Evolutionary conservation across 2,113 vertebrate genomes (phyloP).

Genomic region (Mastomys natalensis): DNA sequence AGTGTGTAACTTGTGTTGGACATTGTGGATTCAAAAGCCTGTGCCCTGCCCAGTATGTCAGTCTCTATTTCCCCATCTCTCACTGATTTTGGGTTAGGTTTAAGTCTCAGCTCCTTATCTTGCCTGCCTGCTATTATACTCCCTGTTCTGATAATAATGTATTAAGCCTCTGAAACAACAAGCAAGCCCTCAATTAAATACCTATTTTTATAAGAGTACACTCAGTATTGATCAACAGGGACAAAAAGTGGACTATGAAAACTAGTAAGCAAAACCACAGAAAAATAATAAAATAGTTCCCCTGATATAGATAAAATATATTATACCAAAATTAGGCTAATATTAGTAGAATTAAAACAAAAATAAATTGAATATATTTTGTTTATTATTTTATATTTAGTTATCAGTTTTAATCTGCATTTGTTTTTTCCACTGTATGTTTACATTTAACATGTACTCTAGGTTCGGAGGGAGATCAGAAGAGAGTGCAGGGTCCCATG

Average conservation of each 20-base stretch:
- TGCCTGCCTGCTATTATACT: neutral
- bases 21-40: neutral
- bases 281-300: neutral
- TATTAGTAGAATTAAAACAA: neutral
- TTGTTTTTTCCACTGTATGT: neutral
- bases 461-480: neutral
- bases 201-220: neutral
- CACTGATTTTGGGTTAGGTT: too few relatives aligned
- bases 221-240: neutral
- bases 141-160: neutral
- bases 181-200: neutral
- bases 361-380: neutral
- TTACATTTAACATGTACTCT: neutral
- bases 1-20: neutral
- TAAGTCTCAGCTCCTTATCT: neutral
- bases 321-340: neutral
- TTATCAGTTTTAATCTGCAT: neutral
- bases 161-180: neutral
- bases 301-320: neutral
- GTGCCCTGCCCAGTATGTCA: neutral
- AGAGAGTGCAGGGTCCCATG: neutral
- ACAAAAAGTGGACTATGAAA: neutral
- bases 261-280: neutral
- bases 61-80: rapidly evolving
- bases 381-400: neutral